These are phyloP conservation scores for Drosophila sordidula DNA, from an alignment of 2,888 invertebrate genomes.

Conservation along the genomic window DNA sequence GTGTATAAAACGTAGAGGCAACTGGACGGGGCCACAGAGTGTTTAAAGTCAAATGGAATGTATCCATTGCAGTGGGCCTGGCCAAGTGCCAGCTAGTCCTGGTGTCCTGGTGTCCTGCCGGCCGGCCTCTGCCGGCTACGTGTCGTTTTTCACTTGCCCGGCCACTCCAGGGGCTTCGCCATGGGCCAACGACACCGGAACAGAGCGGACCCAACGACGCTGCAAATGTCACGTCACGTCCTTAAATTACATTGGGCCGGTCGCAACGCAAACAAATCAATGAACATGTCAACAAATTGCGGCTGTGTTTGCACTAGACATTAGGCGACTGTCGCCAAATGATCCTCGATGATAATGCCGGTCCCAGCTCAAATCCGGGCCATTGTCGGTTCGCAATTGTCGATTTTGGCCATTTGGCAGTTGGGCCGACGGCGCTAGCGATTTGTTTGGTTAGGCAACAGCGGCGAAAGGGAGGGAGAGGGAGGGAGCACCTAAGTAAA, in stretches of 20 bases:
- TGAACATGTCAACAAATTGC: constrained; percentile 60
- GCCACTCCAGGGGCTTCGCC: constrained; percentile 78
- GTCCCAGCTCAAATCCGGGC: constrained; percentile 4
- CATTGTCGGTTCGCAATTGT: constrained; percentile 9
- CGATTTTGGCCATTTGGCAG: constrained; percentile 79
- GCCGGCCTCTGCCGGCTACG: constrained; percentile 44
- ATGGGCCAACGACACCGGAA: constrained; percentile 47
- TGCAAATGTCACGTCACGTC: constrained; percentile 77
- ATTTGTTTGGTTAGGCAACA: constrained; percentile 67
- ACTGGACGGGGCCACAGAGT: constrained; percentile 4
- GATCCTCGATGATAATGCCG: constrained; percentile 30
- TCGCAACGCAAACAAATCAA: constrained; percentile 39
- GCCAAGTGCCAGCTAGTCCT: not conserved
- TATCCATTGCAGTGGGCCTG: constrained; percentile 12
- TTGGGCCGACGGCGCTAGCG: constrained; percentile 73
- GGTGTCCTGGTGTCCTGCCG: constrained; percentile 2
- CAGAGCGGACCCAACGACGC: not conserved
- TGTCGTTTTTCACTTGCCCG: constrained; percentile 78
- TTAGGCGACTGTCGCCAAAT: constrained; percentile 65
- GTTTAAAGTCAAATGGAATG: constrained; percentile 18
- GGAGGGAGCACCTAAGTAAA: constrained; percentile 50
- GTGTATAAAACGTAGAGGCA: constrained; percentile 68
- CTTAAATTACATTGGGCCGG: constrained; percentile 77
- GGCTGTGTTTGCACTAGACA: constrained; percentile 83
- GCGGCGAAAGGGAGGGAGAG: not conserved